Evolutionary conservation across 1,140 invertebrate genomes (phyloP), one percentile per base, ranked within the genome.

Genomic region (Solen grandis): DNA sequence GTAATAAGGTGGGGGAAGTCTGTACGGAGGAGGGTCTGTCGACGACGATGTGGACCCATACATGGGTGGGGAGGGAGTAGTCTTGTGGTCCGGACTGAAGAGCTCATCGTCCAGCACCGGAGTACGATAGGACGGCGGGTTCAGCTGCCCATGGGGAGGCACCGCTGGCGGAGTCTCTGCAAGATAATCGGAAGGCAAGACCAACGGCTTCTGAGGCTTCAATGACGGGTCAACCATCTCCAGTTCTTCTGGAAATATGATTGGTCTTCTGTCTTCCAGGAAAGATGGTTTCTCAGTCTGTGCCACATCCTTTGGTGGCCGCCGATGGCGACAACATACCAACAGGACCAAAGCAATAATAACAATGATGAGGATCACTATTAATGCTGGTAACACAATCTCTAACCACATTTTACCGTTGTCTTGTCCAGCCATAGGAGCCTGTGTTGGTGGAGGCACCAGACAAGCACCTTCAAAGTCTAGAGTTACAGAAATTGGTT

Each of bases 241-340:
- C 5, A 85, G 36, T 62, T 88, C 87, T 13, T 86, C 83, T 22
- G 84, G 84, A 38, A 88, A 84, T 19, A 88, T 83, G 27, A 88
- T 81, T 38, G 87, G 87, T 22, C 85, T 79, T 19, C 85, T 63
- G 62, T 88, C 85, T 52, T 88, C 83, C 22, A 81, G 69, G 36
- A 88, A 85, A 1, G 81, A 65, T 8, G 83, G 81, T 46, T 85
- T 85, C 72, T 88, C 84, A 1, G 70, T 66, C 27, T 84, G 75
- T n/a, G 72, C 35, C 13, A 75, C 22, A 13, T 65, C 54, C 35
- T 63, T 84, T 16, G 35, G 46, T 14, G 76, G 36, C 31, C 63
- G 76, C 14, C 73, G 60, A 29, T 78, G 81, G 31, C 82, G 65
- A 57, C 72, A 69, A 55, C 73, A 80, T 46, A 84, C 63, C 22